Evolutionary conservation across 2,888 invertebrate genomes (phyloP).

Genomic region (Melolontha melolontha): DNA sequence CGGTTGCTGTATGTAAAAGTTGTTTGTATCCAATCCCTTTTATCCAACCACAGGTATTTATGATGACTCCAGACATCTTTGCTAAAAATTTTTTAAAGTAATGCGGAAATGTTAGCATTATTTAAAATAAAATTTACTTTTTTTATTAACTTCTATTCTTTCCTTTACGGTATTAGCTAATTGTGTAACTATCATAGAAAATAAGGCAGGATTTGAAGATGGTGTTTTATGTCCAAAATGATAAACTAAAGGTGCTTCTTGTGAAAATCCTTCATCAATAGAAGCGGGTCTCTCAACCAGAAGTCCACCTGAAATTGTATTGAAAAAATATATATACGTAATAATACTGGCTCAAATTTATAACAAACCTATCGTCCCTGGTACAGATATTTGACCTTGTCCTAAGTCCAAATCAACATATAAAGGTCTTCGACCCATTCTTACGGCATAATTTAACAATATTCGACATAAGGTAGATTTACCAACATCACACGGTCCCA

Average conservation of each 20-base stretch:
- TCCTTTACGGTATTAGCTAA: slow-evolving; percentile 89
- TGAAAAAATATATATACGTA: not conserved
- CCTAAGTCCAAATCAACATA: slow-evolving; percentile 97
- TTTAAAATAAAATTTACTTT: slow-evolving; percentile 69
- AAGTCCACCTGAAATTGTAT: slow-evolving; percentile 73
- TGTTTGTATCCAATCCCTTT: slow-evolving; percentile 91
- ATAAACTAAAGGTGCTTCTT: slow-evolving; percentile 92
- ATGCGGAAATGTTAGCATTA: not conserved
- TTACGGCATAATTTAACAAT: slow-evolving; percentile 93
- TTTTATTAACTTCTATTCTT: slow-evolving; percentile 87
- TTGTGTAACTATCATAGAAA: slow-evolving; percentile 84
- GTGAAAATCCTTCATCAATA: slow-evolving; percentile 95
- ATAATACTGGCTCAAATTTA: not conserved
- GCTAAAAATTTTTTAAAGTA: slow-evolving; percentile 67
- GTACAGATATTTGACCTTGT: slow-evolving; percentile 91
- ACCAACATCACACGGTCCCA: slow-evolving; percentile 96
- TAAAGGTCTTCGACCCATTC: slow-evolving; percentile 89
- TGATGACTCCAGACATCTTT: slow-evolving; percentile 88
- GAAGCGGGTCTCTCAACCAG: slow-evolving; percentile 92
- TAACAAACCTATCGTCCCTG: slow-evolving; percentile 83
- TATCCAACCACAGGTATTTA: slow-evolving; percentile 99
- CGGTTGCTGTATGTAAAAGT: slow-evolving; percentile 88
- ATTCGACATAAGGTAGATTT: slow-evolving; percentile 89
- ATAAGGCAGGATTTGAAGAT: slow-evolving; percentile 82
- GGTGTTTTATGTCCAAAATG: slow-evolving; percentile 92